Evolutionary conservation across 2,888 invertebrate species (phyloP), one percentile per base, ranked within the genome.

Genomic region (Glyphotaelius pellucidus): DNA sequence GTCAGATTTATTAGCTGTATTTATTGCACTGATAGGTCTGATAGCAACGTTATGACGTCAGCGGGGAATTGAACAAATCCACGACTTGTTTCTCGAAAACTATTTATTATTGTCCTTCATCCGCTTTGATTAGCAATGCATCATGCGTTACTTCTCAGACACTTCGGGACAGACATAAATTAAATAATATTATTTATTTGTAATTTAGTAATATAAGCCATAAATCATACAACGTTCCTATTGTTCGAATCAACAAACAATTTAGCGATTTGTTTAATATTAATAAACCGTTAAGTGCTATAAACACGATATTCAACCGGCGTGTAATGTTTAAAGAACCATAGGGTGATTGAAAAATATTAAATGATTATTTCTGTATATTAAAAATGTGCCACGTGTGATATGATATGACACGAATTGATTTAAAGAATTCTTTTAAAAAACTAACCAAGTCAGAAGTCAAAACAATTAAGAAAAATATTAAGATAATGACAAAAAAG

Each of bases 21-120:
- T 47, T 88, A 88, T 88, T 88, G 88, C 88, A 25, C 67, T n/a
- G n/a, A n/a, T n/a, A n/a, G 31, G 88, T 35, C 88, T 88, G 88
- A n/a, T 87, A 52, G 52, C 15, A 25, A 67, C 25, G 25, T 81
- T 19, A 81, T 88, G 88, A 88, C 88, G 88, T 88, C 88, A 88
- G 42, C 3, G 32, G 25, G 19, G 30, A 31, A 35, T 35, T 35
- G 35, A 52, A 88, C 88, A 88, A 88, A 88, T 31, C 88, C 30
- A 47, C n/a, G 88, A 81, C 31, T 88, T 9, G 30, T 32, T 32
- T 30, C 52, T 67, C 35, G 67, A 67, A n/a, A 88, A 32, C 67
- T 67, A 67, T 86, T 67, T 86, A 86, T 25, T 42, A 88, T 88
- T 88, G 67, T 79, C 88, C 88, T 88, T 88, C 88, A 42, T 88